Evolutionary conservation across 2,113 vertebrate genomes (phyloP), one percentile per base, ranked within the genome.

Genomic region (Todiramphus chloris): DNA sequence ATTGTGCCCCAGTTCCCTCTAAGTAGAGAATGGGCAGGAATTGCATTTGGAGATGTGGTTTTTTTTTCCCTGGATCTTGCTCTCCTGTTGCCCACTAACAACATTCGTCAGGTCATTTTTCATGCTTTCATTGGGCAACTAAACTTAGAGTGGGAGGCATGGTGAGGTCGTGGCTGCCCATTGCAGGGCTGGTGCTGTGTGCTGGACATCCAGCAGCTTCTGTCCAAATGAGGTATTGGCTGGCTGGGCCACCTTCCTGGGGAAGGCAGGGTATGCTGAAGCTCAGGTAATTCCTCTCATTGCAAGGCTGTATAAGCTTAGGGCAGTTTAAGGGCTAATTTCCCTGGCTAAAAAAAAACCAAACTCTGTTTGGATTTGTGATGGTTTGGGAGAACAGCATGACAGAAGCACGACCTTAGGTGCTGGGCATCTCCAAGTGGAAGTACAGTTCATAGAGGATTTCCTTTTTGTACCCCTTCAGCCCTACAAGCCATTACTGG

Each of bases 171-270:
- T 28, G 46, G n/a, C 13, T 73, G 80, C 35, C 16, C 63, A 86
- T 93, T 6, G 6, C 3, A 33, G 44, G 28, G 23, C 44, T 90
- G 43, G 5, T 84, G 66, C 46, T 0, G 0, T 37, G 18, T 66
- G 44, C 64, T 74, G 55, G 44, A 58, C 2, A 74, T 6, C 11
- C 20, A 25, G 28, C 56, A 78, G 27, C 18, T 83, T 81, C 35
- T 50, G 28, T 67, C 37, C 35, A 30, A 33, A 41, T 24, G 41
- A 78, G 33, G 5, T 37, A 4, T 25, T 43, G 43, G 3, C 69
- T 91, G 76, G 3, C 67, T 62, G 44, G 51, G 37, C 25, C 35
- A 39, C 9, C 20, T 28, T 55, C 6, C 13, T 1, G 2, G 67
- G 33, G 56, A 60, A 62, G 33, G 5, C 23, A 64, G 43, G 7